These are phyloP conservation scores for rat (Rattus norvegicus) DNA, from an alignment of 2,113 vertebrate species.

Conservation along the genomic window GRCr8 NC_086023.1:113615501-113616000, in stretches of 20 bases:
- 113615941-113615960: not conserved
- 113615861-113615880: not conserved
- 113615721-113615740: not conserved
- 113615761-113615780: not conserved
- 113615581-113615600: not conserved
- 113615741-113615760: not conserved
- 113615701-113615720: not conserved
- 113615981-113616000: not conserved
- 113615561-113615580: not conserved
- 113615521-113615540: not conserved
- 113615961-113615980: not conserved
- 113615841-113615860: not conserved
- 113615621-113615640: not conserved
- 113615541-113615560: not conserved
- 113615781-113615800: not conserved
- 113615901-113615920: not conserved
- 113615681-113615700: not conserved
- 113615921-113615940: not conserved
- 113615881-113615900: not conserved
- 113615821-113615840: not conserved
- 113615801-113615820: constrained; percentile 14
- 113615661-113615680: not conserved
- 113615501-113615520: not conserved
- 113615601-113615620: not conserved
- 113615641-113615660: not conserved